phyloP scores from a whole-genome alignment of 1,140 invertebrate genomes.

The Antheraea pernyi region DNA sequence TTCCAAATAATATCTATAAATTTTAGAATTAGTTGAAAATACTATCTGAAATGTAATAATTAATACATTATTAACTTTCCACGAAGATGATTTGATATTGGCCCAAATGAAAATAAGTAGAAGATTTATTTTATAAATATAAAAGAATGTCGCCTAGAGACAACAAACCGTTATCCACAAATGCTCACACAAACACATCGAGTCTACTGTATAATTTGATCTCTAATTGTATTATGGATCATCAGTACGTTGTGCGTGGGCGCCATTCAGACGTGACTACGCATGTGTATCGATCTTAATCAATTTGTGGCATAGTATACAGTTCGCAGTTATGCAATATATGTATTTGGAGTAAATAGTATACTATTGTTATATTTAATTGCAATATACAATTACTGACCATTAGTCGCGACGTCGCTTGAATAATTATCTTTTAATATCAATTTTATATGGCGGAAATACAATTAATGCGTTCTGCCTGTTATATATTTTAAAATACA shows the following conservation, averaged over 20 bases:
- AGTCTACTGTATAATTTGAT: slow-evolving; percentile 29
- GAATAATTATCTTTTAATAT: not conserved
- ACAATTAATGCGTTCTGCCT: no score
- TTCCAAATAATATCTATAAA: no score
- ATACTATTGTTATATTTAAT: not conserved
- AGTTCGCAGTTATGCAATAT: slow-evolving; percentile 41
- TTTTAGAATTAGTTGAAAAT: no score
- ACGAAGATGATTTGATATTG: no score
- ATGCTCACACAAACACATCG: not conserved
- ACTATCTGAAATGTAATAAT: no score
- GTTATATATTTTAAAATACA: no score
- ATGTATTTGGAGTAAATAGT: slow-evolving; percentile 13
- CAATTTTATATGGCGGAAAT: no score
- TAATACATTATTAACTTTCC: no score
- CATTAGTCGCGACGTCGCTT: not conserved
- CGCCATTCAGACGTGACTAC: slow-evolving; percentile 66
- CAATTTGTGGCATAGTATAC: slow-evolving; percentile 53
- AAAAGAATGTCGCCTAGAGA: slow-evolving; percentile 1
- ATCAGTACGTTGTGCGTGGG: slow-evolving; percentile 67
- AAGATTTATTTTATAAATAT: not conserved
- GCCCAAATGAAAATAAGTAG: no score
- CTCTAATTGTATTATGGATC: slow-evolving; percentile 77
- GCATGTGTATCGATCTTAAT: slow-evolving; percentile 67
- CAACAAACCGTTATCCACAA: not conserved
- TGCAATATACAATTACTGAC: not conserved